Base-by-base conservation (phyloP, 2,888 invertebrate species). In the Limenitis camilla region DNA sequence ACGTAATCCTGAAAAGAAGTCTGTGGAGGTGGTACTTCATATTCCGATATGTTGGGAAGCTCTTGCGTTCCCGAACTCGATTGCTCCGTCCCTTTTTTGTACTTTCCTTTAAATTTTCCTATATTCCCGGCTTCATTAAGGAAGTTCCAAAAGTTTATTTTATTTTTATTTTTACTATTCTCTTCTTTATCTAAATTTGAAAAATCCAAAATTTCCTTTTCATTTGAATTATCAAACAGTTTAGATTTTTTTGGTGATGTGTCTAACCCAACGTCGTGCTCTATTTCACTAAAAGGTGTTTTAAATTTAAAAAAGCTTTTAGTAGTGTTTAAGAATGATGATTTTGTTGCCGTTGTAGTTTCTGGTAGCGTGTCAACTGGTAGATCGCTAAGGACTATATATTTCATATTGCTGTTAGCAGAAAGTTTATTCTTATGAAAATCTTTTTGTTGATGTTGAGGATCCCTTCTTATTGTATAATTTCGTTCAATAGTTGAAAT, bases 401-500 rank as follows among this genome's bases (percentile, higher is more conserved):
- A 84, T 46, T 75, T 69, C 2, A 64, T 61, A 32, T 72, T 64
- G 9, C 61, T 66, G 8, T 62, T 61, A n/a, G 53, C 56, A 59
- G 66, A 74, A 32, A 81, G 53, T 68, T 69, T 76, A 55, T 82
- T 83, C 65, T 68, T 74, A 19, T 56, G 52, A 61, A 78, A 81
- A 11, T 50, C 2, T 65, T 74, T 79, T 60, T 80, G 79, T 59
- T 65, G 64, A 31, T 69, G 74, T n/a, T 62, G 42, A 0, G 77
- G 75, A 52, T 83, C 60, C 27, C 57, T 64, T 62, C 69, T 71
- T 9, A 74, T 59, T 1, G 78, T 77, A 49, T 71, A 62, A 62
- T 84, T 84, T 60, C 77, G 71, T 68, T 81, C 81, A 57, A 90
- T 89, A 5, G 90, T 89, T 7, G 92, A 89, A 1, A 81, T 72